Conservation (phyloP, 2,113 vertebrate genomes). For the Cheilinus undulatus region DNA sequence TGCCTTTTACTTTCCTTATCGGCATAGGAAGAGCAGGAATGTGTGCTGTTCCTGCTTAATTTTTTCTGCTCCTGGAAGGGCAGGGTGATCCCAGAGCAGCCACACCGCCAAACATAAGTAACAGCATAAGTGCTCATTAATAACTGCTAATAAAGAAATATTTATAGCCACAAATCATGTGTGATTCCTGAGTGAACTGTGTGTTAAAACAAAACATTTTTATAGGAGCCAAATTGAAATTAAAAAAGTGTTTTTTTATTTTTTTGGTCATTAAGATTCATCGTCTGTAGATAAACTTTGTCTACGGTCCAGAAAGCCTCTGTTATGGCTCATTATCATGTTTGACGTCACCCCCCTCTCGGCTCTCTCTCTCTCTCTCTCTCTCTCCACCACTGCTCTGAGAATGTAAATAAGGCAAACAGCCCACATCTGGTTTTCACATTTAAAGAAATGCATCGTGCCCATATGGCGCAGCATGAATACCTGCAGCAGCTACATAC, state of each 20-base stretch:
- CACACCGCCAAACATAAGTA: too few relatives aligned
- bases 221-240: background rate
- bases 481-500: slow-evolving; percentile 57
- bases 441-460: slow-evolving; percentile 65
- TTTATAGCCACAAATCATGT: too few relatives aligned
- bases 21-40: too few relatives aligned
- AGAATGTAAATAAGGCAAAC: slow-evolving; percentile 92
- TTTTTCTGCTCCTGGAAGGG: too few relatives aligned
- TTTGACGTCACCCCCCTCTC: slow-evolving; percentile 78
- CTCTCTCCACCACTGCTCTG: slow-evolving; percentile 58
- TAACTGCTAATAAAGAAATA: too few relatives aligned
- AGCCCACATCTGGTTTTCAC: slow-evolving; percentile 91
- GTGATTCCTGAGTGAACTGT: too few relatives aligned
- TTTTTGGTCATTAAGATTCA: background rate
- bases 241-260: background rate
- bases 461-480: slow-evolving; percentile 54
- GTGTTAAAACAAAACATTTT: background rate
- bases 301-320: slow-evolving; percentile 2
- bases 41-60: too few relatives aligned
- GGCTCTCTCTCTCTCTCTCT: slow-evolving; percentile 13
- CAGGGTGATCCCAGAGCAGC: too few relatives aligned
- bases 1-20: too few relatives aligned
- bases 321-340: slow-evolving; percentile 65
- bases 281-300: slow-evolving; percentile 2
- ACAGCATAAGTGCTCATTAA: too few relatives aligned